Evolutionary conservation across 1,140 invertebrate genomes (phyloP).

Genomic region (Papilio polytes): DNA sequence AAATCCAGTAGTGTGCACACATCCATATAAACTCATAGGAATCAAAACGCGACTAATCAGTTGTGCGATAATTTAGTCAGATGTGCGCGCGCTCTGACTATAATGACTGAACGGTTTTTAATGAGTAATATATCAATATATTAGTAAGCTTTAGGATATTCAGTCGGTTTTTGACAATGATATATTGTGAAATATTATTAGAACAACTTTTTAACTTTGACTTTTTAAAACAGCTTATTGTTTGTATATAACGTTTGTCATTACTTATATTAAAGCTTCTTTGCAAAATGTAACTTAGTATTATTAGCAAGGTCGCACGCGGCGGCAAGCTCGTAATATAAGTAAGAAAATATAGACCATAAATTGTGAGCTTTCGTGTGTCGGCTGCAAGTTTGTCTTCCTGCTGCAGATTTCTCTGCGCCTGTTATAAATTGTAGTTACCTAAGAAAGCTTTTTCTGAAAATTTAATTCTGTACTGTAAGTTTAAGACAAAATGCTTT

Average conservation of each 20-base stretch:
- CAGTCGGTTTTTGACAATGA: no score
- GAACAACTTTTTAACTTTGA: no score
- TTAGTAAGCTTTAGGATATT: no score
- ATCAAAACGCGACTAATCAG: no score
- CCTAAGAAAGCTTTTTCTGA: background rate
- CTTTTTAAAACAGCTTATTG: no score
- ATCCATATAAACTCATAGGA: no score
- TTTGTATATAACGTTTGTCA: background rate
- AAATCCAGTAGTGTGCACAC: no score
- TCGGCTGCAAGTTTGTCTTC: conserved; percentile 41
- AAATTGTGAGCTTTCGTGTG: conserved; percentile 43
- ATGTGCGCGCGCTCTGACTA: no score
- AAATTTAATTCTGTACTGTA: background rate
- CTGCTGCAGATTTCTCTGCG: conserved; percentile 31
- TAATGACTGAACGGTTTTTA: no score
- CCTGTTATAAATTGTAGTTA: conserved; percentile 27
- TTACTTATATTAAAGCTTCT: conserved; percentile 17
- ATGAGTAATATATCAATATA: no score
- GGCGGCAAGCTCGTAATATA: conserved; percentile 8
- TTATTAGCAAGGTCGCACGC: conserved; percentile 26
- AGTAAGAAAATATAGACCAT: conserved; percentile 38
- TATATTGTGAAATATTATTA: no score
- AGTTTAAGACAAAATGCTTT: background rate
- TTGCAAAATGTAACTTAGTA: conserved; percentile 17
- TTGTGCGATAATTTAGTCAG: no score